These are phyloP conservation scores for Microplitis deprimator DNA, from an alignment of 2,888 invertebrate genomes.

Conservation along the genomic window DNA sequence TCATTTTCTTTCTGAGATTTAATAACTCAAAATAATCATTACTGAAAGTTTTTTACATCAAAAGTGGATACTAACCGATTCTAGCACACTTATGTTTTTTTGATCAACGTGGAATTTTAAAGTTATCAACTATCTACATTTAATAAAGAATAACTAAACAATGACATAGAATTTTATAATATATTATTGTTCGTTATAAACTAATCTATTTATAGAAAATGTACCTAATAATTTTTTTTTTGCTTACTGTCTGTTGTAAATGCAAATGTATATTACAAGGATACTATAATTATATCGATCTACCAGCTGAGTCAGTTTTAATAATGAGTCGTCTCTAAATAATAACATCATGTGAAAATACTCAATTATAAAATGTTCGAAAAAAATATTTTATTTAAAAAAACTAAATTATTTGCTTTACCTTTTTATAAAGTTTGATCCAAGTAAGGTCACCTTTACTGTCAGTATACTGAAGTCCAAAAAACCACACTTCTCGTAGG, in stretches of 20 bases:
- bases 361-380: not conserved
- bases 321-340: not conserved
- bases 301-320: slow-evolving; percentile 1
- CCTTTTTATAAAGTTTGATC: slow-evolving; percentile 99
- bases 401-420: slow-evolving; percentile 71
- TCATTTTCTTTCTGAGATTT: too few species aligned
- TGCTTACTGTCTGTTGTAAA: not conserved
- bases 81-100: not conserved
- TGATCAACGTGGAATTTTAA: not conserved
- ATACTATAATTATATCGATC: not conserved
- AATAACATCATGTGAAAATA: not conserved
- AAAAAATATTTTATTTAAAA: not conserved
- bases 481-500: slow-evolving; percentile 99
- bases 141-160: not conserved
- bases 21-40: too few species aligned
- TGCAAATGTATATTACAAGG: not conserved
- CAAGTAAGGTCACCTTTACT: slow-evolving; percentile 98
- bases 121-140: not conserved
- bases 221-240: not conserved
- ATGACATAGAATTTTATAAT: not conserved
- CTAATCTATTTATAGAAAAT: not conserved
- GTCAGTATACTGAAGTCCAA: slow-evolving; percentile 98
- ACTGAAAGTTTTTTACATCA: too few species aligned
- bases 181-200: not conserved
- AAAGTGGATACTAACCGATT: too few species aligned